Evolutionary conservation across 2,888 invertebrate species (phyloP).

Genomic region (Zonitis immaculata): DNA sequence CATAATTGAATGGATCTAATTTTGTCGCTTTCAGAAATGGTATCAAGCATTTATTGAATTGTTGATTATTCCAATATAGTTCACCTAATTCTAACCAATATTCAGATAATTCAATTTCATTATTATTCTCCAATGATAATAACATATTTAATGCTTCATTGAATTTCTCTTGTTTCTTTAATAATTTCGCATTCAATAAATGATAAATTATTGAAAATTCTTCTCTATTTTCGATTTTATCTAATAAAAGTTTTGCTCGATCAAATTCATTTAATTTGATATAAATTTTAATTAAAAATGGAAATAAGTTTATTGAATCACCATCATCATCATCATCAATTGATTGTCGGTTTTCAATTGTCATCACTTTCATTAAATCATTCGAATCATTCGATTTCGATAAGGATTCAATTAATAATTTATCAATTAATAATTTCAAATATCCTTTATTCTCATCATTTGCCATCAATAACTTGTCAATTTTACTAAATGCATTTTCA

Average conservation of each 20-base stretch:
- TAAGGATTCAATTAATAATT: constrained; percentile 45
- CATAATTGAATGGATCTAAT: constrained; percentile 67
- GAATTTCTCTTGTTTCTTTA: constrained; percentile 52
- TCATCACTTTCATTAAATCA: constrained; percentile 48
- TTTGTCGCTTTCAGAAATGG: constrained; percentile 64
- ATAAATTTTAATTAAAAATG: constrained; percentile 39
- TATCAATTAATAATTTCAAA: constrained; percentile 35
- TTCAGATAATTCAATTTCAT: constrained; percentile 48
- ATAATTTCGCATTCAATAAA: constrained; percentile 52
- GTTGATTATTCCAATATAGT: constrained; percentile 56
- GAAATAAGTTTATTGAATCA: constrained; percentile 25
- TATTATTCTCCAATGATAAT: constrained; percentile 3
- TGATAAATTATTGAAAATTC: constrained; percentile 30
- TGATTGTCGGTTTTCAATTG: constrained; percentile 45
- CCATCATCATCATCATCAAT: constrained; percentile 25
- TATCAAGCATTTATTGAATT: constrained; percentile 58
- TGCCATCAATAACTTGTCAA: constrained; percentile 41
- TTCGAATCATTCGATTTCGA: constrained; percentile 48
- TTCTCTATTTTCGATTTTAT: constrained; percentile 37
- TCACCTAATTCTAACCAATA: constrained; percentile 58
- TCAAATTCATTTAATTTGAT: constrained; percentile 45
- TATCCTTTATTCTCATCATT: constrained; percentile 32
- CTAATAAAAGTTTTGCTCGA: constrained; percentile 42
- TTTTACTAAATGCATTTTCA: constrained; percentile 43
- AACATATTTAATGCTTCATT: constrained; percentile 56